phyloP scores from a whole-genome alignment of 2,888 invertebrate genomes.

The Notodonta ziczac region DNA sequence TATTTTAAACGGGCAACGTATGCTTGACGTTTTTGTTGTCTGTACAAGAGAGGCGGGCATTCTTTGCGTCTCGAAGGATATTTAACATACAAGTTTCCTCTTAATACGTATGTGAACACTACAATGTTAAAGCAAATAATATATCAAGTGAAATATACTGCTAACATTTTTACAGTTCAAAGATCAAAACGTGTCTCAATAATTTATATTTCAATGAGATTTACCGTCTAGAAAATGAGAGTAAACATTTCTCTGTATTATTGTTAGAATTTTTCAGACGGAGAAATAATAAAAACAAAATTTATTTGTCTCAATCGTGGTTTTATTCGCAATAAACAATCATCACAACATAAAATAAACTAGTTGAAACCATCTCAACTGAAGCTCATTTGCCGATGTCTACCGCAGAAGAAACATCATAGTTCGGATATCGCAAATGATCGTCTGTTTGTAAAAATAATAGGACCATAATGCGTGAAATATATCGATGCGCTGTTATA shows the following conservation, averaged over 20 bases:
- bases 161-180: slow-evolving; percentile 25
- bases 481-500: slow-evolving; percentile 23
- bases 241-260: not conserved
- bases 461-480: slow-evolving; percentile 28
- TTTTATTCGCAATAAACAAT: slow-evolving; percentile 23
- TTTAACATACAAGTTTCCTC: slow-evolving; percentile 44
- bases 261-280: not conserved
- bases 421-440: slow-evolving; percentile 15
- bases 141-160: slow-evolving; percentile 7
- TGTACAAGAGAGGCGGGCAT: slow-evolving; percentile 73
- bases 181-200: slow-evolving; percentile 20
- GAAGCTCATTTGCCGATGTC: slow-evolving; percentile 39
- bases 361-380: slow-evolving; percentile 16
- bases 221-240: slow-evolving; percentile 10
- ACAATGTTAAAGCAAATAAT: slow-evolving; percentile 21
- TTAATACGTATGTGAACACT: slow-evolving; percentile 28
- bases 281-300: slow-evolving; percentile 17
- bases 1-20: slow-evolving; percentile 79
- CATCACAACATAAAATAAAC: slow-evolving; percentile 26
- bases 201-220: slow-evolving; percentile 23
- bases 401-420: slow-evolving; percentile 31
- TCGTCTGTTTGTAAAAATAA: slow-evolving; percentile 25
- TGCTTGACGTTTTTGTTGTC: slow-evolving; percentile 78
- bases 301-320: slow-evolving; percentile 20
- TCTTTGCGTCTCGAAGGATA: slow-evolving; percentile 60